These are phyloP conservation scores for Notocelia uddmanniana DNA, from an alignment of 2,888 invertebrate genomes.

Conservation along the genomic window DNA sequence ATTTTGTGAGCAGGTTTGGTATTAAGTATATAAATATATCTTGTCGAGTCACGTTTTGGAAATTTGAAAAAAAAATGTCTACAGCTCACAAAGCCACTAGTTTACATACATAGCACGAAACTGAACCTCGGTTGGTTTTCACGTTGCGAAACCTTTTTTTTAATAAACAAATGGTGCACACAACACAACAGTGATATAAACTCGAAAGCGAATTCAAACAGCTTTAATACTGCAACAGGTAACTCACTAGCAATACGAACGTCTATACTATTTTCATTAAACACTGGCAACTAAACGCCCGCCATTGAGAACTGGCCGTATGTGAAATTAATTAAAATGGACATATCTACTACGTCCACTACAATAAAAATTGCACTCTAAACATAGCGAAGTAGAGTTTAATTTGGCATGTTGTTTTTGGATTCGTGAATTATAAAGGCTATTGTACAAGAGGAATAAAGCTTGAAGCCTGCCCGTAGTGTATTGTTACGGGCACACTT, in stretches of 20 bases:
- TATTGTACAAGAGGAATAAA: constrained; percentile 40
- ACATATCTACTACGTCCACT: neutral
- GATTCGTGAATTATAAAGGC: constrained; percentile 39
- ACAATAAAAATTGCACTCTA: constrained; percentile 5
- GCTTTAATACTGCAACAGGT: constrained; percentile 34
- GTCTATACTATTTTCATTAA: constrained; percentile 51
- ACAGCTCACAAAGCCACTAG: no score
- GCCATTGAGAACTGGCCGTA: constrained; percentile 60
- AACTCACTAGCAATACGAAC: constrained; percentile 38
- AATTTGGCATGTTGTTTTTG: constrained; percentile 14
- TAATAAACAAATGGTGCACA: neutral
- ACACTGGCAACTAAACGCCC: constrained; percentile 52
- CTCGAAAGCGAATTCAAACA: constrained; percentile 5
- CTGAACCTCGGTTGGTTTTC: no score
- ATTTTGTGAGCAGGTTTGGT: no score
- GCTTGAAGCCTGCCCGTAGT: constrained; percentile 53
- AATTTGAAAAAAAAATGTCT: no score
- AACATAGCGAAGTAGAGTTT: neutral
- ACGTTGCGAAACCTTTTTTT: neutral
- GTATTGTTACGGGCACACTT: constrained; percentile 52
- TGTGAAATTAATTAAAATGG: constrained; percentile 48
- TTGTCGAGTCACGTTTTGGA: no score
- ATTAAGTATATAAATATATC: no score
- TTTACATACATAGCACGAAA: no score
- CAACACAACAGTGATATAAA: neutral